Evolutionary conservation across 2,113 vertebrate genomes (phyloP).

Genomic region (Orcinus orca): DNA sequence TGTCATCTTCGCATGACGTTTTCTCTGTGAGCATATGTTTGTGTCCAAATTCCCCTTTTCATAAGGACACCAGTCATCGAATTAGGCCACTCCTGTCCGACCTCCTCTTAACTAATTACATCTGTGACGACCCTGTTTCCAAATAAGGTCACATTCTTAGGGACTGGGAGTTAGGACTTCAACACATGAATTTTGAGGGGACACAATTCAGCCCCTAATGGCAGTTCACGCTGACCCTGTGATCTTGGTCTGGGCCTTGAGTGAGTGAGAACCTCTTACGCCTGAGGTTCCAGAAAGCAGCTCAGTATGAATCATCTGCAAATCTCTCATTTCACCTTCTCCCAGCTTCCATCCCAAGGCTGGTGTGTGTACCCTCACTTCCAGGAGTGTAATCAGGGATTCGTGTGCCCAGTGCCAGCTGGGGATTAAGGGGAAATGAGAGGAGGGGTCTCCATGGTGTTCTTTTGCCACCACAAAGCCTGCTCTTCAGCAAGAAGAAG

Average conservation of each 20-base stretch:
- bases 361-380: not conserved
- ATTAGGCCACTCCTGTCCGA: not conserved
- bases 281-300: not conserved
- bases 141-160: not conserved
- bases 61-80: not conserved
- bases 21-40: not conserved
- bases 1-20: not conserved
- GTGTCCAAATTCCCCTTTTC: not conserved
- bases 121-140: not conserved
- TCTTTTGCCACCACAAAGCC: not conserved
- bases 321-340: not conserved
- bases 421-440: not conserved
- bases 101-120: not conserved
- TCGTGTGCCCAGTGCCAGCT: no score
- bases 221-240: not conserved
- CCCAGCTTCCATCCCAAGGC: rapidly evolving
- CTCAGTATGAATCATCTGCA: not conserved
- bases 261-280: not conserved
- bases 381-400: not conserved
- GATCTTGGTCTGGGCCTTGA: not conserved
- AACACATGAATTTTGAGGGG: not conserved
- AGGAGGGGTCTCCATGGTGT: not conserved
- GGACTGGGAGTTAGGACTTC: not conserved
- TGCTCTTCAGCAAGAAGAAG: not conserved
- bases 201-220: no score